A percentile compares a stretch with the other conserved stretches of the same genome.
Evolutionary conservation across 2,113 vertebrate species (phyloP).

Genomic region (Mola mola): DNA sequence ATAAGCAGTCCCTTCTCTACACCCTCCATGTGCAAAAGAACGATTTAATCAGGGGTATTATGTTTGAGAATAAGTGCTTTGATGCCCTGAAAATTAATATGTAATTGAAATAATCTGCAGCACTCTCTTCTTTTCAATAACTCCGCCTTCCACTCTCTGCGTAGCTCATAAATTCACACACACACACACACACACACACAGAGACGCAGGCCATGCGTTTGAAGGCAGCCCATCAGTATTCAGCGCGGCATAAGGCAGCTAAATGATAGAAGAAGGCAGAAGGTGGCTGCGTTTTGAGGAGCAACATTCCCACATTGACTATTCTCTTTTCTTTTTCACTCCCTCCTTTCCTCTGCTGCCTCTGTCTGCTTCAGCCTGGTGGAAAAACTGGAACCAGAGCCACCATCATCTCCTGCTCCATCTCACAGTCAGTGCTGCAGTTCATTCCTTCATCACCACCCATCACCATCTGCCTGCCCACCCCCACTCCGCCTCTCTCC

Average conservation of each 20-base stretch:
- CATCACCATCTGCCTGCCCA: slow-evolving; percentile 57
- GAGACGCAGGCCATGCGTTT: slow-evolving; percentile 17
- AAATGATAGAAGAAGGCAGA: slow-evolving; percentile 37
- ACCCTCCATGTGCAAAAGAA: too few species aligned
- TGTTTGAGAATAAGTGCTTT: too few species aligned
- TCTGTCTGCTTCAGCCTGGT: slow-evolving; percentile 14
- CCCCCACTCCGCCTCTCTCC: slow-evolving; percentile 28
- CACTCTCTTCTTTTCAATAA: slow-evolving; percentile 4
- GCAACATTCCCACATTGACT: slow-evolving; percentile 43
- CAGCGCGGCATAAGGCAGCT: slow-evolving; percentile 54
- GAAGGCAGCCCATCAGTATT: slow-evolving; percentile 69
- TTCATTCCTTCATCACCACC: slow-evolving; percentile 54
- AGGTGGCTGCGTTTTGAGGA: slow-evolving; percentile 46
- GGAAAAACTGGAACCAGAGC: slow-evolving; percentile 50
- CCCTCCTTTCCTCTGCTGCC: slow-evolving; percentile 17
- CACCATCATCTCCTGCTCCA: slow-evolving; percentile 33
- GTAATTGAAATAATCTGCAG: neutral
- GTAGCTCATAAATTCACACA: slow-evolving; percentile 11
- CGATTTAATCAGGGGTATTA: too few species aligned
- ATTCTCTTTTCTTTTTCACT: slow-evolving; percentile 21
- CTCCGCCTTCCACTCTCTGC: slow-evolving; percentile 8
- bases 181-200: slow-evolving; percentile 15
- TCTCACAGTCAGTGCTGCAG: slow-evolving; percentile 35
- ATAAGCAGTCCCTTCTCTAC: neutral
- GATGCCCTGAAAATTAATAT: neutral